Evolutionary conservation across 2,113 vertebrate species (phyloP), one percentile per base, ranked within the genome.

Genomic region (Murina feae): DNA sequence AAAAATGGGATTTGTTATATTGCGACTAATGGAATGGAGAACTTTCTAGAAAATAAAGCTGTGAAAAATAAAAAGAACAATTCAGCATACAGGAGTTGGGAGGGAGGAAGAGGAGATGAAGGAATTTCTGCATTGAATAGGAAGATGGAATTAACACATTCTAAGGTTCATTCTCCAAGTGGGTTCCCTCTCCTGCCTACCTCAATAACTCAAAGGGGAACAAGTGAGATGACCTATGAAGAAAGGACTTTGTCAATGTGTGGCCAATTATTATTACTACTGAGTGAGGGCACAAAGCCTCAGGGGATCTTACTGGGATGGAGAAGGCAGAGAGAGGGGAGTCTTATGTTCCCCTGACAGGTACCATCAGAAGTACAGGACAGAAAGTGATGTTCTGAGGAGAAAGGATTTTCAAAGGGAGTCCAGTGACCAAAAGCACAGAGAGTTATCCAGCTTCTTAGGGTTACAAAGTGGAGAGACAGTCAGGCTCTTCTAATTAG

Each of bases 41-140:
- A 66, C 2, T 20, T 66, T 47, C 47, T 93, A 76, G 49, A 90
- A 85, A 86, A 42, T 82, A 81, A 94, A 95, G 20, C 74, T 83
- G 8, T 93, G 20, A 18, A 91, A 86, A 96, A 83, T 16, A 44
- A 94, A 76, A 80, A 80, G 63, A 84, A 81, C 0, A 9, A 28
- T 81, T 90, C 63, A 79, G 23, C 8, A 60, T 21, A 7, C 2
- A 51, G 23, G 20, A 32, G 10, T 63, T 72, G 17, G 17, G n/a
- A 79, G 4, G 7, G 21, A 32, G 44, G 21, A 39, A 5, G 14
- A 47, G 23, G 6, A 60, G 11, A 79, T 35, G n/a, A 87, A 10
- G 47, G 4, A 51, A 63, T 79, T 86, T 86, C 30, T 92, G 5
- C 10, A 16, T 79, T 5, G 28, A 20, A 11, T 78, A 39, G 16